These are phyloP conservation scores for Micrasema longulum DNA, from an alignment of 1,140 invertebrate genomes.

Conservation along the genomic window DNA sequence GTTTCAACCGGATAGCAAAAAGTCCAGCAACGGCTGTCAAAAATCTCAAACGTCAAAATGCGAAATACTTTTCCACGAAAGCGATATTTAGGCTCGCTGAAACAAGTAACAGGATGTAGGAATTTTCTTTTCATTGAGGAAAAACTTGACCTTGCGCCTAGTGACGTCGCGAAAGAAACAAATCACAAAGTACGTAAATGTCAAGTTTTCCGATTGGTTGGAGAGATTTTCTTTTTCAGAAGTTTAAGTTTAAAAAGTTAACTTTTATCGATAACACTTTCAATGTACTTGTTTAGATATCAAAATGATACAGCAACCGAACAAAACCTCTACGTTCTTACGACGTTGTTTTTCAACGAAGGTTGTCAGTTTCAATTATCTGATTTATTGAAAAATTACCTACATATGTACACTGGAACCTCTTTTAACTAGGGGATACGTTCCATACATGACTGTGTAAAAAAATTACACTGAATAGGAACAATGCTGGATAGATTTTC, in stretches of 20 bases:
- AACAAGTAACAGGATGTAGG: background rate
- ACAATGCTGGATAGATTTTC: too few species aligned
- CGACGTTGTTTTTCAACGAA: too few species aligned
- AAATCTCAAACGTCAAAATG: background rate
- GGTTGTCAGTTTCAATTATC: too few species aligned
- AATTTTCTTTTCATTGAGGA: conserved; percentile 16
- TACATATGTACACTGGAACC: too few species aligned
- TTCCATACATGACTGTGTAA: too few species aligned
- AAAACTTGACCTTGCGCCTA: conserved; percentile 21
- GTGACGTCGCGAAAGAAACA: background rate
- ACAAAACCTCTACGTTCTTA: too few species aligned
- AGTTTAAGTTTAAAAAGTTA: background rate
- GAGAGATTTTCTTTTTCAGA: background rate
- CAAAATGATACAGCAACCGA: too few species aligned
- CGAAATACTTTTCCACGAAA: background rate
- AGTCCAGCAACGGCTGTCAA: conserved; percentile 7
- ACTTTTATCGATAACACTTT: background rate
- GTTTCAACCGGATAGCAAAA: conserved; percentile 6
- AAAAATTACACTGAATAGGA: too few species aligned
- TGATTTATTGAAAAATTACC: too few species aligned
- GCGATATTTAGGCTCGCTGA: background rate
- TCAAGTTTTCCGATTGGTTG: conserved; percentile 8
- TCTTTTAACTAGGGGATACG: too few species aligned
- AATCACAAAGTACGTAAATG: conserved; percentile 2
- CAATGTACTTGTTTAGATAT: too few species aligned